These are phyloP conservation scores for Rhabdophis nuchalis DNA, from an alignment of 2,797 vertebrate genomes.

Conservation along the genomic window DNA sequence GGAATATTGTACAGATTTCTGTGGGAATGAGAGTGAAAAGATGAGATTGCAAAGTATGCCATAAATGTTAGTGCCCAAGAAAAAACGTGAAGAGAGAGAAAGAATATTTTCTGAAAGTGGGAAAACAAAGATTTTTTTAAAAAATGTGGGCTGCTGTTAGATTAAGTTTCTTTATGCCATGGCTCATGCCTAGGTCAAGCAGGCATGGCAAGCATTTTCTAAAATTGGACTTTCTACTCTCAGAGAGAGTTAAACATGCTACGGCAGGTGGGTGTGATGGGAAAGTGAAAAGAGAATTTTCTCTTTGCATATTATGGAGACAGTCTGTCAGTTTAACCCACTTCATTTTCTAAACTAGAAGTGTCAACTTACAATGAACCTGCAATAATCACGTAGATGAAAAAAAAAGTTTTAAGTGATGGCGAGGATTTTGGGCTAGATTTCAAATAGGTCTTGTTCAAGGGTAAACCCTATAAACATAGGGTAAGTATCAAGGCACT, in stretches of 20 bases:
- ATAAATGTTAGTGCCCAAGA: neutral
- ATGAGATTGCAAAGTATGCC: neutral
- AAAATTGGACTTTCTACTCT: too few species aligned
- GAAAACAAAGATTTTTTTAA: neutral
- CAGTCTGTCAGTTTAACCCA: neutral
- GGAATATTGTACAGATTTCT: neutral
- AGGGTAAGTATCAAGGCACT: neutral
- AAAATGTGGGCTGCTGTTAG: neutral
- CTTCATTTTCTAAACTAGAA: neutral
- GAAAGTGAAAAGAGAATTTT: too few species aligned
- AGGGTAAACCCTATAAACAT: too few species aligned
- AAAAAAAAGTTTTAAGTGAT: neutral
- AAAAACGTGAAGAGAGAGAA: neutral
- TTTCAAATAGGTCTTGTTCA: neutral
- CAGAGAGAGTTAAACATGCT: too few species aligned
- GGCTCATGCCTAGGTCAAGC: too few species aligned
- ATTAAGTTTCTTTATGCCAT: neutral
- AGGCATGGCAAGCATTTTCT: too few species aligned
- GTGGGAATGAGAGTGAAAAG: neutral
- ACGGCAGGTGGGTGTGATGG: too few species aligned
- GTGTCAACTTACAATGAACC: neutral
- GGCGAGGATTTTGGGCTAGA: neutral
- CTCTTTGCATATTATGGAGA: neutral
- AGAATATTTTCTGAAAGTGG: neutral
- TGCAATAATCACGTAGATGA: neutral